Evolutionary conservation across 35 echinoderm and acorn worm species (phyloP).

Genomic region (Ophiothrix spiculata): DNA sequence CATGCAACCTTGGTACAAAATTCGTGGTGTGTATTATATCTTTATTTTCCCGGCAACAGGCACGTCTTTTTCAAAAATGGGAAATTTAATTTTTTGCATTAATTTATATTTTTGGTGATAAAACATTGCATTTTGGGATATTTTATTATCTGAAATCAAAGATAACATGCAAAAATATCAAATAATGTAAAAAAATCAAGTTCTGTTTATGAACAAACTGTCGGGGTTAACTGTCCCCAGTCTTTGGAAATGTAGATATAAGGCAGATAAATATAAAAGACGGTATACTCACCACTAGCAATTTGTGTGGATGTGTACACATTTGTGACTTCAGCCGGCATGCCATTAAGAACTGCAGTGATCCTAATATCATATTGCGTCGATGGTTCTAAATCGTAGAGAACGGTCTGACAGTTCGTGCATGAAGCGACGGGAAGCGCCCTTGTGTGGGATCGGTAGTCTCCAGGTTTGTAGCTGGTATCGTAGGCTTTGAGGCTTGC

Average conservation of each 20-base stretch:
- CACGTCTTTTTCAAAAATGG: too few species aligned
- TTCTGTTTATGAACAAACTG: too few species aligned
- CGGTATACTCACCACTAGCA: background rate
- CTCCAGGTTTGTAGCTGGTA: background rate
- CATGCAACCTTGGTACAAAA: too few species aligned
- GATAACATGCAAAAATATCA: too few species aligned
- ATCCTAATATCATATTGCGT: background rate
- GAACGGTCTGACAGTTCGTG: background rate
- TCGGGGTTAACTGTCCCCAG: too few species aligned
- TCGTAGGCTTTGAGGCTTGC: background rate
- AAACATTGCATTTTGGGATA: too few species aligned
- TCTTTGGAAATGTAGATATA: background rate
- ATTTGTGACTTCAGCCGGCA: background rate
- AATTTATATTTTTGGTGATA: too few species aligned
- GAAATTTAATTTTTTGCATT: too few species aligned
- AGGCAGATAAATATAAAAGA: background rate
- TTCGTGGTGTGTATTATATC: too few species aligned
- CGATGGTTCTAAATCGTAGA: background rate
- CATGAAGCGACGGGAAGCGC: background rate
- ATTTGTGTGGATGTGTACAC: background rate
- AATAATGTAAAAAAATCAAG: too few species aligned
- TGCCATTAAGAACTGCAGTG: background rate
- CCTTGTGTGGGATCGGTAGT: background rate
- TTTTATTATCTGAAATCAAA: too few species aligned
- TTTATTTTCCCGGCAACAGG: too few species aligned